A percentile compares a stretch with the other conserved stretches of the same genome.
Conservation (phyloP, 2,797 vertebrate genomes). For the Semaprochilodus insignis region DNA sequence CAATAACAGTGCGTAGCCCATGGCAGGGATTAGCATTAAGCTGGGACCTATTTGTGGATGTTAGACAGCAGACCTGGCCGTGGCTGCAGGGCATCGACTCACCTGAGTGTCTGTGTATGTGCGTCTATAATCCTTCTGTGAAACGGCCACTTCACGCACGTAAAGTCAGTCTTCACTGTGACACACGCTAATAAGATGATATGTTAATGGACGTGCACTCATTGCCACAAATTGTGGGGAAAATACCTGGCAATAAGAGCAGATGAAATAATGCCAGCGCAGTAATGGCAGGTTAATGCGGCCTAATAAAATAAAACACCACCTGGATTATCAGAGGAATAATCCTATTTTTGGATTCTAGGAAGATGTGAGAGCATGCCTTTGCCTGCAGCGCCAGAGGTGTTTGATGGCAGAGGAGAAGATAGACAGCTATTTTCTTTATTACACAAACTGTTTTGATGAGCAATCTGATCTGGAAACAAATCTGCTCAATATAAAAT, state of each 20-base stretch:
- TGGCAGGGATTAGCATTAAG: slow-evolving; percentile 77
- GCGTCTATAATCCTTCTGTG: slow-evolving; percentile 46
- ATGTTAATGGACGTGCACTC: slow-evolving; percentile 42
- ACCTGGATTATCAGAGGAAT: slow-evolving; percentile 45
- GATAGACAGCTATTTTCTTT: slow-evolving; percentile 39
- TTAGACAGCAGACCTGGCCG: slow-evolving; percentile 77
- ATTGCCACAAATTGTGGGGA: slow-evolving; percentile 28
- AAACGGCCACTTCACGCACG: slow-evolving; percentile 5
- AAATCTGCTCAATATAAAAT: not conserved
- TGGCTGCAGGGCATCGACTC: slow-evolving; percentile 64
- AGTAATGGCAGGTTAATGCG: slow-evolving; percentile 40
- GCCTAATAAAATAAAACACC: slow-evolving; percentile 48
- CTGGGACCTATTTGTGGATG: slow-evolving; percentile 71
- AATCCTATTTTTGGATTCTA: slow-evolving; percentile 37
- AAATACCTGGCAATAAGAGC: slow-evolving; percentile 37
- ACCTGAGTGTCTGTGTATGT: slow-evolving; percentile 40
- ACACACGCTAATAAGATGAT: slow-evolving; percentile 31
- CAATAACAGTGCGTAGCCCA: slow-evolving; percentile 77
- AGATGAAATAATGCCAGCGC: slow-evolving; percentile 38
- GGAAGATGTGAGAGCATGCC: slow-evolving; percentile 34
- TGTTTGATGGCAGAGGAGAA: not conserved
- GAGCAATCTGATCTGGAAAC: slow-evolving; percentile 12
- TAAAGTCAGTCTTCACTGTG: slow-evolving; percentile 40
- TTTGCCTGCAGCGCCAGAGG: slow-evolving; percentile 9
- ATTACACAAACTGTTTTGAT: slow-evolving; percentile 24